Conservation (phyloP, 2,113 vertebrate species). For the Chionomys nivalis region DNA sequence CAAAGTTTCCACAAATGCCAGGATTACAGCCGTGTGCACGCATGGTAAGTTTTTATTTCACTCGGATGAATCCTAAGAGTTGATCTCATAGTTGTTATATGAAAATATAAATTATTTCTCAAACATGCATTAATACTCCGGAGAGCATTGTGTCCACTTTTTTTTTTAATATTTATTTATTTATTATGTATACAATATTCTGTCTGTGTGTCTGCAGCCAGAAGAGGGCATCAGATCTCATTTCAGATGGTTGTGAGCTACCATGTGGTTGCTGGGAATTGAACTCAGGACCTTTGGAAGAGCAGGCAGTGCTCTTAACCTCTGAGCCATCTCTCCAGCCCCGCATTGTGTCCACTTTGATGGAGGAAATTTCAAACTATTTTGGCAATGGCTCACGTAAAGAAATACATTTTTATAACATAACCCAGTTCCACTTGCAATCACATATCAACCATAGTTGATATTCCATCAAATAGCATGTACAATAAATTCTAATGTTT, state of each 20-base stretch:
- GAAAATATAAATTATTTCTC: slow-evolving; percentile 7
- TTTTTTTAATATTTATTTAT: no score
- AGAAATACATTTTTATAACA: slow-evolving; percentile 37
- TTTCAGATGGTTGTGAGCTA: no score
- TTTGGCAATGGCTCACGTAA: neutral
- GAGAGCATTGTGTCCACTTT: slow-evolving; percentile 2
- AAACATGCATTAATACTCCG: neutral
- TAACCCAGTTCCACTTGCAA: neutral
- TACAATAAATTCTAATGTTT: neutral
- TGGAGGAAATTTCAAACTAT: slow-evolving; percentile 15
- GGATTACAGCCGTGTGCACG: neutral
- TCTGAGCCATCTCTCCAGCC: no score
- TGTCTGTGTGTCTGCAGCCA: no score
- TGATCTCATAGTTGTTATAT: neutral
- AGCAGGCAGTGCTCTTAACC: no score
- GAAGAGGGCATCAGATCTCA: no score
- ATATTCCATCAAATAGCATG: neutral
- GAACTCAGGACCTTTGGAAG: no score
- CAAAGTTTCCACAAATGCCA: neutral
- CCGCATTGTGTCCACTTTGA: slow-evolving; percentile 1
- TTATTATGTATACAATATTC: no score
- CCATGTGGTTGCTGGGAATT: no score
- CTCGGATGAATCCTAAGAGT: neutral
- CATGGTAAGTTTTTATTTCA: neutral
- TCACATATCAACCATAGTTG: neutral